Conservation (phyloP, 2,113 vertebrate genomes). For the Oenanthe oenanthe region DNA sequence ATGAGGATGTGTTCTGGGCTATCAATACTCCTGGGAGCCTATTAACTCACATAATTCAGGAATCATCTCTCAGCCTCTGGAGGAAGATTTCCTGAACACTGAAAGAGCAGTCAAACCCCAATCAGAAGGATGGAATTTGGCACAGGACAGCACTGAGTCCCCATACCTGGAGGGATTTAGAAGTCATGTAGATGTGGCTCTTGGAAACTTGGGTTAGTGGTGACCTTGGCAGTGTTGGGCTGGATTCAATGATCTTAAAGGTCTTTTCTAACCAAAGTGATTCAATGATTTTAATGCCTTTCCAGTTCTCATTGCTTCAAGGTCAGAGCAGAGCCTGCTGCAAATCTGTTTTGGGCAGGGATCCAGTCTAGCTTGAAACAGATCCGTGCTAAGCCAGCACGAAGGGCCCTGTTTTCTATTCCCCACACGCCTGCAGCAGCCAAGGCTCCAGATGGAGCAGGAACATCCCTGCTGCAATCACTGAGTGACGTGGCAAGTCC, state of each 20-base stretch:
- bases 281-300: background rate
- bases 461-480: background rate
- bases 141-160: background rate
- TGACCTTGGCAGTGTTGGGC: background rate
- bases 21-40: background rate
- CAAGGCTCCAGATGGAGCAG: background rate
- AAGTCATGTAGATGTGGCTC: background rate
- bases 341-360: background rate
- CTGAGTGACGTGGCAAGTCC: background rate
- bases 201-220: background rate
- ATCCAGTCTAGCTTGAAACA: background rate
- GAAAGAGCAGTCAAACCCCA: background rate
- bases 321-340: constrained; percentile 18
- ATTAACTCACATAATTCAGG: background rate
- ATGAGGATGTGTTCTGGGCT: background rate
- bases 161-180: background rate
- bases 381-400: background rate
- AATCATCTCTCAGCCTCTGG: background rate
- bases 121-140: background rate
- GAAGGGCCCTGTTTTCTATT: background rate
- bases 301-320: background rate
- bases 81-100: background rate
- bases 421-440: background rate
- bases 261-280: background rate
- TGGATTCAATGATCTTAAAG: background rate